Conservation (phyloP, 2,888 invertebrate species). For the Tryphoninae sp. region DNA sequence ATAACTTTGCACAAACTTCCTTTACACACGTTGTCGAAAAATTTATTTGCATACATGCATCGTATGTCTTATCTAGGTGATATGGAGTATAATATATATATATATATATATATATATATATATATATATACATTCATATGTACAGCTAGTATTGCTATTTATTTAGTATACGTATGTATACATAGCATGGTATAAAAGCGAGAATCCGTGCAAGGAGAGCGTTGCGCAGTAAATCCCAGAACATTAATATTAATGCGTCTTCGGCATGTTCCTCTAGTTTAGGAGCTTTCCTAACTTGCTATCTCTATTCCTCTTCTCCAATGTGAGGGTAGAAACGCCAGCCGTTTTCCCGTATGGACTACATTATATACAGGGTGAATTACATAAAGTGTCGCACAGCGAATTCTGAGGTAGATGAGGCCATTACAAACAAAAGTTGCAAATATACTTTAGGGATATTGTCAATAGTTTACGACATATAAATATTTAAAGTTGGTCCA, state of each 20-base stretch:
- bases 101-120: conserved; percentile 4
- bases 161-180: conserved; percentile 44
- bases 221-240: conserved; percentile 76
- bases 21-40: conserved; percentile 59
- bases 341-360: conserved; percentile 56
- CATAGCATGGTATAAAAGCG: conserved; percentile 36
- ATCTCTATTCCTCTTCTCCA: conserved; percentile 28
- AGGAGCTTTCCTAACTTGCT: conserved; percentile 30
- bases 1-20: conserved; percentile 2
- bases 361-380: not conserved
- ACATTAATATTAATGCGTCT: conserved; percentile 79
- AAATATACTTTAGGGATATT: too few species aligned
- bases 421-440: too few species aligned
- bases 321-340: conserved; percentile 37
- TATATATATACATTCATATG: conserved; percentile 5
- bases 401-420: too few species aligned
- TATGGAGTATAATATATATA: not conserved
- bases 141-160: conserved; percentile 41
- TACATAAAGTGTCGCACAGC: too few species aligned
- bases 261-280: conserved; percentile 71
- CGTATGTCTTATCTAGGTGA: conserved; percentile 54
- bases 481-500: too few species aligned
- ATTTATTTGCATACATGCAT: conserved; percentile 74
- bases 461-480: too few species aligned
- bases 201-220: conserved; percentile 63